A percentile compares a stretch with the other conserved stretches of the same genome.
Evolutionary conservation across 2,888 invertebrate species (phyloP).

Genomic region (Molanna angustata): DNA sequence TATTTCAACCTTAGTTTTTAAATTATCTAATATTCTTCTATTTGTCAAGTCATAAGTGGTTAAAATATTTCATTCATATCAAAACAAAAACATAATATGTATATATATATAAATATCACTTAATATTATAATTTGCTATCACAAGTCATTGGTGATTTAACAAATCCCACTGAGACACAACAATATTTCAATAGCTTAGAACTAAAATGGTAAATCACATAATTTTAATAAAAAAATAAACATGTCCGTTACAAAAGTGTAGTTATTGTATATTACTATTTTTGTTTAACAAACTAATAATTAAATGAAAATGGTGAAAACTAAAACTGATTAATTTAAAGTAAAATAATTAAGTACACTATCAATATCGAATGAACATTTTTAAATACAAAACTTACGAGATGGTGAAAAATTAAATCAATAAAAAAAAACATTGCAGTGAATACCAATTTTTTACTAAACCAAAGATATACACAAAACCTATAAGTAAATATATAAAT

Average conservation of each 20-base stretch:
- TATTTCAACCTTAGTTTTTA: not conserved
- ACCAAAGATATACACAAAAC: too few relatives aligned
- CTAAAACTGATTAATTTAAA: too few relatives aligned
- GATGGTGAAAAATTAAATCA: too few relatives aligned
- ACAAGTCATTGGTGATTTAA: constrained; percentile 26
- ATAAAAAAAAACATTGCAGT: too few relatives aligned
- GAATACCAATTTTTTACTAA: not conserved
- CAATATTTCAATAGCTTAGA: constrained; percentile 9
- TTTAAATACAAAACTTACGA: too few relatives aligned
- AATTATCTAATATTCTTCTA: not conserved
- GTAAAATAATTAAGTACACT: too few relatives aligned
- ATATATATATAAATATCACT: constrained; percentile 13
- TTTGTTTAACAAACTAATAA: too few relatives aligned
- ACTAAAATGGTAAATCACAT: constrained; percentile 13
- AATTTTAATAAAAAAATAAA: constrained; percentile 4
- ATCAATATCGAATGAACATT: too few relatives aligned
- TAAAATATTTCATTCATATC: constrained; percentile 8
- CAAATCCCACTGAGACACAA: constrained; percentile 19
- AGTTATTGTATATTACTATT: too few relatives aligned
- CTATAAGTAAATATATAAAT: too few relatives aligned
- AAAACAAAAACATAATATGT: constrained; percentile 18
- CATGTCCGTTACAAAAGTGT: not conserved
- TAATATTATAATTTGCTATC: constrained; percentile 23
- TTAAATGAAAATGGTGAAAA: too few relatives aligned
- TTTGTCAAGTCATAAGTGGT: constrained; percentile 1